A percentile compares a stretch with the other conserved stretches of the same genome.
These are phyloP conservation scores for Camelus dromedarius DNA, from an alignment of 2,113 vertebrate genomes.

Conservation along the genomic window DNA sequence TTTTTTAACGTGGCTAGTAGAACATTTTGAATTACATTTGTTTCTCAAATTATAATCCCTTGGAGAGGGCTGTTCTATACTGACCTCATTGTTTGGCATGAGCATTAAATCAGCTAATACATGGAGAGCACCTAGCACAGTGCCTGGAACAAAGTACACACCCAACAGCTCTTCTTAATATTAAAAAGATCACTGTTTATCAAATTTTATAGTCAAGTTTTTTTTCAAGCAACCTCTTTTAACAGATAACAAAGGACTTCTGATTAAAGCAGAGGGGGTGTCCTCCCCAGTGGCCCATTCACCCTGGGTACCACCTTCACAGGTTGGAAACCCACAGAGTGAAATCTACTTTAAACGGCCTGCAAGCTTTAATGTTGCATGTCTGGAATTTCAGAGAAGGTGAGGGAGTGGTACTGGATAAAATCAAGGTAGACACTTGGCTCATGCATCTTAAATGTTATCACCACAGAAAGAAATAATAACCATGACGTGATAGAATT, in stretches of 20 bases:
- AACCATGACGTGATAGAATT: fast-evolving
- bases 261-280: not conserved
- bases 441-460: not conserved
- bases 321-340: not conserved
- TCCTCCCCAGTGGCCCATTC: not conserved
- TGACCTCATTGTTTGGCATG: not conserved
- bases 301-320: not conserved
- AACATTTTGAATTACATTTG: not conserved
- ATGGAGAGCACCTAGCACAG: fast-evolving
- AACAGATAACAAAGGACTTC: not conserved
- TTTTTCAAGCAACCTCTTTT: not conserved
- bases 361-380: not conserved
- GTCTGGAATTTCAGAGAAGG: not conserved
- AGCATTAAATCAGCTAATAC: not conserved
- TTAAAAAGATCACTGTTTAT: not conserved
- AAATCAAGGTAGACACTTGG: not conserved
- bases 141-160: not conserved
- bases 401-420: not conserved
- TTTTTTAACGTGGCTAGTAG: not conserved
- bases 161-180: not conserved
- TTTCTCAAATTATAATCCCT: not conserved
- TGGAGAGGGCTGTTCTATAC: not conserved
- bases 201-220: not conserved
- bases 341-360: not conserved
- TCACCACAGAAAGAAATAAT: not conserved